phyloP scores from a whole-genome alignment of 1,140 invertebrate species.

The Drosophila kanapiae region DNA sequence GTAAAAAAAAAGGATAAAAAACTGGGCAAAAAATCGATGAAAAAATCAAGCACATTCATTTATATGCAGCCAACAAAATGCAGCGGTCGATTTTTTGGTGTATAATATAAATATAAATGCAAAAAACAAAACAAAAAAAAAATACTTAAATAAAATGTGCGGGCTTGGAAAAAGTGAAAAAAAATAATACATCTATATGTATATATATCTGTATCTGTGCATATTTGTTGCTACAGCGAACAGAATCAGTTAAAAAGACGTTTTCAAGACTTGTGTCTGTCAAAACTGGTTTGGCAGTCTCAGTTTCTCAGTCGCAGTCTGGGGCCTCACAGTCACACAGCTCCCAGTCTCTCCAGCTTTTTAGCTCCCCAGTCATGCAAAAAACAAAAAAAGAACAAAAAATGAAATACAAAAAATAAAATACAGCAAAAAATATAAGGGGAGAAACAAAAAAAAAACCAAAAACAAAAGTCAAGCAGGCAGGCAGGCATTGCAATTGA shows the following conservation, averaged over 20 bases:
- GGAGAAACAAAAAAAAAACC: constrained; percentile 38
- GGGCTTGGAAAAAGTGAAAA: constrained; percentile 54
- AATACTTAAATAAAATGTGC: constrained; percentile 82
- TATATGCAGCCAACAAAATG: constrained; percentile 83
- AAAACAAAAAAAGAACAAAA: constrained; percentile 50
- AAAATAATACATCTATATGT: constrained; percentile 40
- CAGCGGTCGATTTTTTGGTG: constrained; percentile 73
- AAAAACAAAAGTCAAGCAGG: constrained; percentile 43
- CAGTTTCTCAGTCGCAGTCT: constrained; percentile 30
- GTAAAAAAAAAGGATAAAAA: constrained; percentile 17
- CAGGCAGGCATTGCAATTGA: constrained; percentile 76
- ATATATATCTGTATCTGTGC: constrained; percentile 64
- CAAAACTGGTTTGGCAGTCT: constrained; percentile 76
- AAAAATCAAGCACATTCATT: constrained; percentile 66
- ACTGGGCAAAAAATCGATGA: constrained; percentile 16
- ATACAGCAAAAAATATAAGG: constrained; percentile 35
- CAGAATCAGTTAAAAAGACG: constrained; percentile 83
- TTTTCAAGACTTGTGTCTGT: constrained; percentile 81
- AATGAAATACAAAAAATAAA: constrained; percentile 41
- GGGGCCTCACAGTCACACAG: constrained; percentile 17
- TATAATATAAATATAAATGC: constrained; percentile 74
- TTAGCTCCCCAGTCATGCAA: constrained; percentile 73
- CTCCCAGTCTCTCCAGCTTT: constrained; percentile 34
- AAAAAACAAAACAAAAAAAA: constrained; percentile 43
- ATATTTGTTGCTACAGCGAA: constrained; percentile 73